Evolutionary conservation across 2,888 invertebrate genomes (phyloP), one percentile per base, ranked within the genome.

Genomic region (Orthonychiurus folsomi): DNA sequence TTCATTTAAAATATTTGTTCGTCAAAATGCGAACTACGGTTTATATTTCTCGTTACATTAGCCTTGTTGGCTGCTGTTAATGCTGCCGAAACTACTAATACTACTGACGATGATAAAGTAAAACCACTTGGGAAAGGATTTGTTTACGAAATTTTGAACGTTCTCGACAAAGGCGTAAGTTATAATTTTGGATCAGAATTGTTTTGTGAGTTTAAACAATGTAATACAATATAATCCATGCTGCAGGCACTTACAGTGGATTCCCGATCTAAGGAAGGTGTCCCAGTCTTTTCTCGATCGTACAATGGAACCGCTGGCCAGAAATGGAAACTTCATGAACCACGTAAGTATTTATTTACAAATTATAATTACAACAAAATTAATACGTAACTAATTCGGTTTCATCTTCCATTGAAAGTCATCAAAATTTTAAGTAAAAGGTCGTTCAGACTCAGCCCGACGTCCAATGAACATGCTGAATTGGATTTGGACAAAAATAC

Each of bases 401-500:
- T n/a, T n/a, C n/a, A n/a, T n/a, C n/a, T n/a, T n/a, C n/a, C n/a
- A n/a, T n/a, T n/a, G n/a, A n/a, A n/a, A n/a, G n/a, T n/a, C n/a
- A n/a, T n/a, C n/a, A n/a, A n/a, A n/a, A n/a, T n/a, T n/a, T n/a
- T n/a, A n/a, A n/a, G n/a, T n/a, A n/a, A n/a, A n/a, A n/a, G n/a
- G 28, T 26, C 56, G 12, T 56, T 27, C 28, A 15, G 28, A 3
- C 20, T 56, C 18, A 27, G 26, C 20, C 56, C 56, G 2, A 56
- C 56, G 3, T 56, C 56, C 2, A 56, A 56, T n/a, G 56, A 56
- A 20, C 25, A 28, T 20, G 56, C 56, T 26, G 56, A 12, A 5
- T 21, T 56, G 12, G 56, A 56, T 28, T 28, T 56, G 28, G 56
- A 56, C 21, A 26, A 28, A 56, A 28, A 56, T n/a, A 56, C 56